Evolutionary conservation across 2,888 invertebrate genomes (phyloP), one percentile per base, ranked within the genome.

Genomic region (Sesia apiformis): DNA sequence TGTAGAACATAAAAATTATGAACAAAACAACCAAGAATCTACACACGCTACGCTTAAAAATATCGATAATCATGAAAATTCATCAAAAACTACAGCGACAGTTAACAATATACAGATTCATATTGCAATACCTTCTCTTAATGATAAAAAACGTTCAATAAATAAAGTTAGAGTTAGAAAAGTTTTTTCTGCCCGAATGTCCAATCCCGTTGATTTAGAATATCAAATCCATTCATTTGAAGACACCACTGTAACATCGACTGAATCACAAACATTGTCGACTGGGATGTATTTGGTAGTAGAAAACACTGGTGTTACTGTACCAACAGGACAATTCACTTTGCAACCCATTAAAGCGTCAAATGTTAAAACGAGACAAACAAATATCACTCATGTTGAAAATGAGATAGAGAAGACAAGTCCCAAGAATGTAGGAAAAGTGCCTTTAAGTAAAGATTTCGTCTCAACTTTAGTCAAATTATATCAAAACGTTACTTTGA

Each of bases 101-200:
- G 23, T n/a, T 8, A 46, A 46, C 4, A 74, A 6, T 23, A 77
- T 85, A 38, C 79, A 84, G 72, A 76, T 86, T 0, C 82, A 82
- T 51, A 78, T 86, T 52, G 76, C 75, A 3, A 66, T 84, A 42
- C 84, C 84, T 0, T 70, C 63, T 39, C 4, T 42, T 4, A 40
- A 43, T 4, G 42, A 41, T 52, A 72, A 61, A 39, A 84, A 75
- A 55, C 66, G 81, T 56, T 73, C 78, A 3, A 53, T 70, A n/a
- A 66, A 69, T 6, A 62, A 71, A 3, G 6, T 64, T 3, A 71
- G 68, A 57, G 56, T 82, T 0, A 70, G 76, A 56, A 81, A 76
- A 63, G 70, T 86, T 0, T 86, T 86, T 56, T 70, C 76, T 3
- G 86, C 84, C 0, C 74, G 69, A 62, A 68, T 86, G 70, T 73